A percentile compares a stretch with the other conserved stretches of the same genome.
phyloP scores from a whole-genome alignment of 2,888 invertebrate species.

The Theristus sp. region DNA sequence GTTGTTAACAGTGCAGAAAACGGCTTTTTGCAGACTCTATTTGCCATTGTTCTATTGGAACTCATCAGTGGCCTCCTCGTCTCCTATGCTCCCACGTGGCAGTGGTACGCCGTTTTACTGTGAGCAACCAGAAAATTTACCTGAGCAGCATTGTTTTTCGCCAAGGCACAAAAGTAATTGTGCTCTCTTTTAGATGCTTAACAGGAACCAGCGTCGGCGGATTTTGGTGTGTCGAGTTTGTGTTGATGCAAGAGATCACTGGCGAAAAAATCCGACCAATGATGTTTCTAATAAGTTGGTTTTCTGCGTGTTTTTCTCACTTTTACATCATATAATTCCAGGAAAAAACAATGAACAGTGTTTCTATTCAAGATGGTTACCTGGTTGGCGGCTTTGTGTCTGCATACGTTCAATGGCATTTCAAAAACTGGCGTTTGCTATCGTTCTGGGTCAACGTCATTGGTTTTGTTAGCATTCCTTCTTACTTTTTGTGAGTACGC shows the following conservation, averaged over 20 bases:
- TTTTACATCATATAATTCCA: background rate
- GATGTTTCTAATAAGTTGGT: background rate
- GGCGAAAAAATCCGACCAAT: background rate
- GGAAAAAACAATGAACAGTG: background rate
- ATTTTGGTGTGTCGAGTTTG: background rate
- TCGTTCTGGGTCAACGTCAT: background rate
- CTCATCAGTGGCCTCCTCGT: background rate
- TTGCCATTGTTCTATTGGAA: background rate
- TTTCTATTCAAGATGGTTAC: background rate
- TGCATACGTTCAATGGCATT: background rate
- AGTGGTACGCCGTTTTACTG: background rate
- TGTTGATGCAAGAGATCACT: background rate
- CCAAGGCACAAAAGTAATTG: no score
- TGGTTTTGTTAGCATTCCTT: no score
- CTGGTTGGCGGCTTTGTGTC: background rate
- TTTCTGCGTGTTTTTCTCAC: background rate
- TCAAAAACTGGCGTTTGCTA: background rate
- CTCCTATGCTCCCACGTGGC: background rate
- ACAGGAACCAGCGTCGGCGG: no score
- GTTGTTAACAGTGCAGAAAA: background rate
- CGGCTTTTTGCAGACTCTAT: background rate
- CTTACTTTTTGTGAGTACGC: no score
- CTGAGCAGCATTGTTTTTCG: background rate
- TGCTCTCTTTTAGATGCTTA: no score
- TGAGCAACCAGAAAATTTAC: background rate